Base-by-base conservation (phyloP, 2,888 invertebrate species). In the Lasioglossum malachurum region DNA sequence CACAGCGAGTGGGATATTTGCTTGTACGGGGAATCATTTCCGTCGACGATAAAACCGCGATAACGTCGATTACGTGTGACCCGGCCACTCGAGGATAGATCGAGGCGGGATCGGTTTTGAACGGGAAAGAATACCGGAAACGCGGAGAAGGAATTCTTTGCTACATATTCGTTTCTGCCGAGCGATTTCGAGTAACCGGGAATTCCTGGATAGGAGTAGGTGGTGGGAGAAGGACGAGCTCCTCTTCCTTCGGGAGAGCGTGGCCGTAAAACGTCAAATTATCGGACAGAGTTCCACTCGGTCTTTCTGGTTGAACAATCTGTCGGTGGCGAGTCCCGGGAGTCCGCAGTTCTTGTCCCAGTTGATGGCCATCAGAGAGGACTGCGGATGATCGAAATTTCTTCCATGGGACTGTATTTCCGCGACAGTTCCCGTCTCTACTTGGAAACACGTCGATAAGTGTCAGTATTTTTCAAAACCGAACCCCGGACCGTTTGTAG, bases 181-280 rank as follows among this genome's bases (percentile, higher is more conserved):
- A 38, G 23, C 38, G 38, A 38, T 69, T 38, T 23, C 69, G 69
- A 38, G 38, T 23, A 35, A 67, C 67, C 67, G 10, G 67, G 23
- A 69, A 23, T 38, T 69, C 23, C 38, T 38, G 3, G 31, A 8
- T 1, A 31, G 67, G 44, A 38, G 5, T 71, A 14, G 60, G 27
- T 23, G 23, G 27, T 35, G 60, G 75, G n/a, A 75, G 53, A 82
- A 76, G 69, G 76, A n/a, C 44, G 38, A 76, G 86, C 81, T 67
- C 60, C 79, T 87, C 86, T 86, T 87, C 82, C 86, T 82, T 78
- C 69, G 41, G 86, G 81, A 86, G 60, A 53, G 75, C 19, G 75
- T n/a, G 78, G 83, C 76, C 87, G 87, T 87, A 87, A 87, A 87
- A 87, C 80, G 87, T 87, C 87, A 87, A 87, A 87, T 87, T 87